Evolutionary conservation across 2,797 vertebrate genomes (phyloP).

Genomic region (Chaetodon trifasciatus): DNA sequence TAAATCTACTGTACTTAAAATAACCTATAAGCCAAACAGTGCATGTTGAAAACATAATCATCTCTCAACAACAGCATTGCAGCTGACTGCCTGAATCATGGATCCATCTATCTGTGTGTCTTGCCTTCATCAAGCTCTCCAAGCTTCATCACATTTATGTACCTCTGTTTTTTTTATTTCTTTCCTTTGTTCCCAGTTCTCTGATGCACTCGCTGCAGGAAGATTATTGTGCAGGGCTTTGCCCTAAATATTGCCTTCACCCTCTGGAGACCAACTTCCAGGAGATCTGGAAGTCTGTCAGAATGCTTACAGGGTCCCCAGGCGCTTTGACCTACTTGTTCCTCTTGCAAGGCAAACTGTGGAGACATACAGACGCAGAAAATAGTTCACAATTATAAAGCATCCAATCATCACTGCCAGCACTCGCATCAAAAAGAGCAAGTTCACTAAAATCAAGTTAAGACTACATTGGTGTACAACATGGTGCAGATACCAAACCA

Average conservation of each 20-base stretch:
- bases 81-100: not conserved
- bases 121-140: not conserved
- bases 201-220: slow-evolving; percentile 23
- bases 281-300: slow-evolving; percentile 75
- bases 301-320: slow-evolving; percentile 62
- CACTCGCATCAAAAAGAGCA: not conserved
- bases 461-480: not conserved
- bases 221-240: slow-evolving; percentile 51
- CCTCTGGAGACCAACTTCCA: slow-evolving; percentile 69
- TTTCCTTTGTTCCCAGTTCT: slow-evolving; percentile 11
- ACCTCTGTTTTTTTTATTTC: slow-evolving; percentile 1
- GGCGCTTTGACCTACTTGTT: slow-evolving; percentile 79
- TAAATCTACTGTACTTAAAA: slow-evolving; percentile 28
- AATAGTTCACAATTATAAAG: slow-evolving; percentile 32
- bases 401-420: slow-evolving; percentile 15
- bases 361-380: slow-evolving; percentile 40
- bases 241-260: slow-evolving; percentile 71
- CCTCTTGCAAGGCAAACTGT: slow-evolving; percentile 46
- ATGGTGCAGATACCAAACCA: not conserved
- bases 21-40: slow-evolving; percentile 17
- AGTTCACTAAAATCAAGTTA: slow-evolving; percentile 4
- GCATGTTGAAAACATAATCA: slow-evolving; percentile 8
- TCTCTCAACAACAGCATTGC: not conserved
- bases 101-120: not conserved
- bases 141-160: not conserved